Evolutionary conservation across 1,140 invertebrate species (phyloP).

Genomic region (Nasonia vitripennis): DNA sequence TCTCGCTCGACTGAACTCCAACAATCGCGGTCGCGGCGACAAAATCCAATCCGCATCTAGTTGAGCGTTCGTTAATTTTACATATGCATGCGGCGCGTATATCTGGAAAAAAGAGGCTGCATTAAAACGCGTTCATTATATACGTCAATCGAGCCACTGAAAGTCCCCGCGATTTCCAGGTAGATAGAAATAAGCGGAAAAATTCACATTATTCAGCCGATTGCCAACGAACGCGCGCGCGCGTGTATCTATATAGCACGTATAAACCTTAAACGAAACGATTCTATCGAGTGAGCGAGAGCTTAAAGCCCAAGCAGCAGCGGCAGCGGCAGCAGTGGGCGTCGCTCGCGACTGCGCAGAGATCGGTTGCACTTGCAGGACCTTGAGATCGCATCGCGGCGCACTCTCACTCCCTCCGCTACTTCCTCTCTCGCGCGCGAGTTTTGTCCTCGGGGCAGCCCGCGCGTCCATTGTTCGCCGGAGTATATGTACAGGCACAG

Average conservation of each 20-base stretch:
- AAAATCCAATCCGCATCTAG: background rate
- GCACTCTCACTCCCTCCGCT: slow-evolving; percentile 66
- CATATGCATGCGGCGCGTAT: background rate
- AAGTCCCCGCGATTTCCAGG: background rate
- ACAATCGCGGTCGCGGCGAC: background rate
- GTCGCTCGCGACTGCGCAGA: slow-evolving; percentile 15
- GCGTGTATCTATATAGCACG: background rate
- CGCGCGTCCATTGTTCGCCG: slow-evolving; percentile 28
- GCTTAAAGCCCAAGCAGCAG: background rate
- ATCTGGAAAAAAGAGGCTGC: background rate
- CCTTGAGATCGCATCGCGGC: slow-evolving; percentile 47
- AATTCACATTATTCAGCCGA: background rate
- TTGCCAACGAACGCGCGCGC: background rate
- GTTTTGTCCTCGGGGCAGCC: background rate
- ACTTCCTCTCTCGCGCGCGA: slow-evolving; percentile 43
- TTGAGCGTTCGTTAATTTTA: background rate
- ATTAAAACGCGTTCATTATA: background rate
- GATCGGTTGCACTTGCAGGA: slow-evolving; percentile 30
- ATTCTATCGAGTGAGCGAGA: background rate
- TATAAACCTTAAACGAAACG: background rate
- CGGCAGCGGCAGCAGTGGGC: slow-evolving; percentile 4
- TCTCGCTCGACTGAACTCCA: background rate
- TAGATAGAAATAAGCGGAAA: background rate
- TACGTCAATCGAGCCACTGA: background rate
- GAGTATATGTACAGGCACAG: background rate